Conservation (phyloP, 2,888 invertebrate species). For the Epiblema foenella region DNA sequence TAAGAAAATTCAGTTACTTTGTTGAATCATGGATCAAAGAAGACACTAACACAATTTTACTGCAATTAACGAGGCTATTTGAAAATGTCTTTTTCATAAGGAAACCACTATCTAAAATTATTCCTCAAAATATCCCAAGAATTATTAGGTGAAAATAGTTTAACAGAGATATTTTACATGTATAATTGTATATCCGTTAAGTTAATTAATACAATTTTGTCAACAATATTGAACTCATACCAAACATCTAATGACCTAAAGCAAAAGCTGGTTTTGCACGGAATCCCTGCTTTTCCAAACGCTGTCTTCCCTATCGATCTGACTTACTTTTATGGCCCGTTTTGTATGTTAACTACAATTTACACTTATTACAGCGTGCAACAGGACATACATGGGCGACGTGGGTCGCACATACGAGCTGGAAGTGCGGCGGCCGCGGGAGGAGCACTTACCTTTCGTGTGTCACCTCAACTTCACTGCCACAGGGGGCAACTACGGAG, state of each 20-base stretch:
- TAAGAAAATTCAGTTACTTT: conserved; percentile 2
- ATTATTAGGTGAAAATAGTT: too few species aligned
- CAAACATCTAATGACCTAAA: too few species aligned
- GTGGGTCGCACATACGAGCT: conserved; percentile 92
- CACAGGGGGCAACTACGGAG: conserved; percentile 90
- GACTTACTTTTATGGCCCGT: background rate
- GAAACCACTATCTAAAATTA: background rate
- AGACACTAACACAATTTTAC: background rate
- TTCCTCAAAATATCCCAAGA: too few species aligned
- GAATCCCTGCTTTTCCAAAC: too few species aligned
- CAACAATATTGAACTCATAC: too few species aligned
- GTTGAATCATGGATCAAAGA: background rate
- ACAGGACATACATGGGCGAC: conserved; percentile 92
- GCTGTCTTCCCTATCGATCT: too few species aligned
- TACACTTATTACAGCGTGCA: conserved; percentile 88
- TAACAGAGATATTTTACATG: too few species aligned
- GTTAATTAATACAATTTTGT: too few species aligned
- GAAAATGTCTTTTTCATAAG: background rate
- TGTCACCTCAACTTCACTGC: conserved; percentile 94
- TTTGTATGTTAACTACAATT: background rate
- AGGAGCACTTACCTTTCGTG: conserved; percentile 90
- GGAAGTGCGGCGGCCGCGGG: conserved; percentile 90
- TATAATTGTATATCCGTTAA: too few species aligned
- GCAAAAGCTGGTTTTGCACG: too few species aligned
- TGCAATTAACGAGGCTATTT: background rate